Base-by-base conservation (phyloP, 2,888 invertebrate genomes). In the Rhagium mordax region DNA sequence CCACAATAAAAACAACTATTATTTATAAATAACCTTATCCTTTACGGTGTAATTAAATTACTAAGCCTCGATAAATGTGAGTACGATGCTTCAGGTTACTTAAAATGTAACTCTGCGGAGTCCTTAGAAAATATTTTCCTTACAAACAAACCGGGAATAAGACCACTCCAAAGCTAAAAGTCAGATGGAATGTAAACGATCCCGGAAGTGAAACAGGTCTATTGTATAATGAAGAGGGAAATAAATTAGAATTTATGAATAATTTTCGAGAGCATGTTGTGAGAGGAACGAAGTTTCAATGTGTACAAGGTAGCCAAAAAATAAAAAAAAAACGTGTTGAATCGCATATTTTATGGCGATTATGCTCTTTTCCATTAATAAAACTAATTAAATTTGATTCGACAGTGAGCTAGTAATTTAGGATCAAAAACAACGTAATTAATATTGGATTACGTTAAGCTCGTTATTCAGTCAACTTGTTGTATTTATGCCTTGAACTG, bases 41-140 rank as follows among this genome's bases (percentile, higher is more conserved):
- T 24, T 24, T 24, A 24, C 3, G 6, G 6, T 24, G 3, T 7
- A 53, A 33, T 41, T 41, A 41, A 41, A 41, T n/a, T 41, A 41
- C 10, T 33, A 41, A 41, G n/a, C 65, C 13, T 48, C 24, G 21
- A 20, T 64, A 21, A 49, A 47, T 18, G 18, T 49, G 13, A 21
- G 7, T 13, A 18, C n/a, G 21, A 27, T 57, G 27, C 8, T n/a
- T 57, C 24, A 27, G 15, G 21, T 24, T 27, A 15, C 7, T 57
- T 27, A 27, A 27, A 27, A 15, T 57, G n/a, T 41, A 27, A 29
- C 18, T 16, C 16, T 18, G 16, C 61, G 21, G 6, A 65, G 48
- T 65, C 13, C 21, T 15, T n/a, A 15, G 51, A n/a, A 27, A 16
- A 33, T n/a, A 29, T 65, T 49, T 65, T 51, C 24, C 21, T 65